phyloP scores from a whole-genome alignment of 2,797 vertebrate species.

The Oreonectes daqikongensis region DNA sequence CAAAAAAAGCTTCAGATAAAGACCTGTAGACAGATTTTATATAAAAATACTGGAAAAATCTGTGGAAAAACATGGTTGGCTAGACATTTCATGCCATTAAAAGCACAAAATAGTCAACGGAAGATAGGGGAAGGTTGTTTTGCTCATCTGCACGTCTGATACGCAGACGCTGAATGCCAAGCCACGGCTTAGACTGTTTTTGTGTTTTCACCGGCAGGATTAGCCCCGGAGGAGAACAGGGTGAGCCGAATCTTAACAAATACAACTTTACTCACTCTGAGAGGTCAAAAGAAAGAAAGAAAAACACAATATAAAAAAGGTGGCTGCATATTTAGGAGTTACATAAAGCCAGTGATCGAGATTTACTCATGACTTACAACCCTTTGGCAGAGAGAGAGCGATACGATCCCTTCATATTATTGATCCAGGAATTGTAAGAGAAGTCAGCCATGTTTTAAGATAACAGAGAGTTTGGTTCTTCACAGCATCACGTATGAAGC shows the following conservation, averaged over 20 bases:
- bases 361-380: slow-evolving; percentile 6
- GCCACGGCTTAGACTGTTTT: background rate
- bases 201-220: slow-evolving; percentile 5
- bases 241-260: slow-evolving; percentile 10
- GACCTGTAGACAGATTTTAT: too few relatives aligned
- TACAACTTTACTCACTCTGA: background rate
- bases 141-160: background rate
- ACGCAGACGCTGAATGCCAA: background rate
- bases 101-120: background rate
- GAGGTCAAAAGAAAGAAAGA: background rate
- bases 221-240: slow-evolving; percentile 20
- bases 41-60: too few relatives aligned
- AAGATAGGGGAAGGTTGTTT: background rate
- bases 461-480: slow-evolving; percentile 19
- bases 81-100: background rate
- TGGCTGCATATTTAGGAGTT: background rate
- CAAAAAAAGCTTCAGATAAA: too few relatives aligned
- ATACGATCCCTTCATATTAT: slow-evolving; percentile 5
- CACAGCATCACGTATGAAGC: slow-evolving; percentile 11
- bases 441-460: slow-evolving; percentile 4
- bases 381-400: background rate
- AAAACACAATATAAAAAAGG: slow-evolving; percentile 15
- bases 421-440: background rate
- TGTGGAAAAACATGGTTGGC: too few relatives aligned
- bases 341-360: slow-evolving; percentile 10